Conservation (phyloP, 1,140 invertebrate species). For the Orchesella cincta region DNA sequence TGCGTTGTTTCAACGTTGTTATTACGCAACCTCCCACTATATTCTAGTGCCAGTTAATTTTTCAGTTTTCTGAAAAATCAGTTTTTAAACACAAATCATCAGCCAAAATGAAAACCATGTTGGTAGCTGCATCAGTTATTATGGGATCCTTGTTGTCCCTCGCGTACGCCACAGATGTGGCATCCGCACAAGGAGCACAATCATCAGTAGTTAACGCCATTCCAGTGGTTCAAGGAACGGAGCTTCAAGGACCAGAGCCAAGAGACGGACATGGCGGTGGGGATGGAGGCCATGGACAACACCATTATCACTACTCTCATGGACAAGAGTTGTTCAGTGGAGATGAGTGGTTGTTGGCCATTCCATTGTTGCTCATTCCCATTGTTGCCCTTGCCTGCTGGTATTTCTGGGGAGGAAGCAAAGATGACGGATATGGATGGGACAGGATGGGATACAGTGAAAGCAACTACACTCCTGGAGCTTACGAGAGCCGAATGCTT, state of each 20-base stretch:
- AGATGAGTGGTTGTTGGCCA: conserved; percentile 36
- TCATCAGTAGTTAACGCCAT: not conserved
- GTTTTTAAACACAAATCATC: no score
- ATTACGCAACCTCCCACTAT: not conserved
- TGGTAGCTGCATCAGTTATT: not conserved
- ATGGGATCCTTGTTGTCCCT: conserved; percentile 12
- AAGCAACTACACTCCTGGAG: conserved; percentile 29
- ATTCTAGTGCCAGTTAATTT: not conserved
- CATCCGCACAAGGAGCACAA: not conserved
- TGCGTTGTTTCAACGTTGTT: not conserved
- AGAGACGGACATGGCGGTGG: conserved; percentile 23
- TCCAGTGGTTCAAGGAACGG: not conserved
- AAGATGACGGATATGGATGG: conserved; percentile 40
- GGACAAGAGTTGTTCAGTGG: conserved; percentile 39
- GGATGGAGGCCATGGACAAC: not conserved
- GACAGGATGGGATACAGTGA: conserved; percentile 41
- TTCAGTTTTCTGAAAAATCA: not conserved
- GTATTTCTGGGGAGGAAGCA: conserved; percentile 41
- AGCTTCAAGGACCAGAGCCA: conserved; percentile 16
- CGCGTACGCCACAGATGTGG: not conserved
- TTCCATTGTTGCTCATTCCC: conserved; percentile 37
- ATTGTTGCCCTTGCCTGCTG: conserved; percentile 38
- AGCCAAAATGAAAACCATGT: conserved; percentile 12
- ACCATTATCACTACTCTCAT: conserved; percentile 31
- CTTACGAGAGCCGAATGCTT: conserved; percentile 25